phyloP scores from a whole-genome alignment of 2,888 invertebrate species.

The Dicyrtomina minuta region DNA sequence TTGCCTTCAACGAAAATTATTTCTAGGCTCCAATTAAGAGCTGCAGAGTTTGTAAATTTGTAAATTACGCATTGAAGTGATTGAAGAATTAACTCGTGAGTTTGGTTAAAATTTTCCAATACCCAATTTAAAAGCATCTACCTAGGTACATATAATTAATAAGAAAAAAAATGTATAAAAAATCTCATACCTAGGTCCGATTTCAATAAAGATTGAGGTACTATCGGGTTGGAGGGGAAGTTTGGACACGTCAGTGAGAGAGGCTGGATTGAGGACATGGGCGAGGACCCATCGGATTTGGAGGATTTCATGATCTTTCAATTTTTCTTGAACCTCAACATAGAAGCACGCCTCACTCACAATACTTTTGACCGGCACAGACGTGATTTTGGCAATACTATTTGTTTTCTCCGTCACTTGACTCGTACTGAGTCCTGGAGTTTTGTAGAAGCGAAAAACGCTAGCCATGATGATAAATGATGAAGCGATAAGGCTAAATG shows the following conservation, averaged over 20 bases:
- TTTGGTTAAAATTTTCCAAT: too few species aligned
- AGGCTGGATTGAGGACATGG: slow-evolving; percentile 67
- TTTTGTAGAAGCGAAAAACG: slow-evolving; percentile 54
- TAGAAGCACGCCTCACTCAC: slow-evolving; percentile 80
- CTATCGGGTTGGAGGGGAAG: slow-evolving; percentile 58
- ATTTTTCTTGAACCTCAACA: slow-evolving; percentile 63
- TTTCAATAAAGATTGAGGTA: slow-evolving; percentile 70
- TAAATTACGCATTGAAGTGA: too few species aligned
- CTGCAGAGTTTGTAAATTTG: too few species aligned
- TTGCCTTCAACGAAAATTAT: too few species aligned
- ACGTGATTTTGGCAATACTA: slow-evolving; percentile 49
- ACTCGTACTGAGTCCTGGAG: slow-evolving; percentile 55
- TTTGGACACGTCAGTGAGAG: slow-evolving; percentile 62
- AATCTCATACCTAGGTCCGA: slow-evolving; percentile 83
- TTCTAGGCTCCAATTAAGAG: too few species aligned
- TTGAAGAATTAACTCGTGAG: too few species aligned
- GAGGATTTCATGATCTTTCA: slow-evolving; percentile 65
- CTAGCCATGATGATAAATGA: slow-evolving; percentile 41
- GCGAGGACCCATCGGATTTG: slow-evolving; percentile 77
- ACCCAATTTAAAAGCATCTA: not conserved
- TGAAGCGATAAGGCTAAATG: slow-evolving; percentile 4
- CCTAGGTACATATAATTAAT: not conserved
- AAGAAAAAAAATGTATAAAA: slow-evolving; percentile 9
- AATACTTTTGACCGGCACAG: slow-evolving; percentile 58
- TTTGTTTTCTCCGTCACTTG: slow-evolving; percentile 53